These are phyloP conservation scores for Vireo altiloquus DNA, from an alignment of 2,113 vertebrate species.

Conservation along the genomic window DNA sequence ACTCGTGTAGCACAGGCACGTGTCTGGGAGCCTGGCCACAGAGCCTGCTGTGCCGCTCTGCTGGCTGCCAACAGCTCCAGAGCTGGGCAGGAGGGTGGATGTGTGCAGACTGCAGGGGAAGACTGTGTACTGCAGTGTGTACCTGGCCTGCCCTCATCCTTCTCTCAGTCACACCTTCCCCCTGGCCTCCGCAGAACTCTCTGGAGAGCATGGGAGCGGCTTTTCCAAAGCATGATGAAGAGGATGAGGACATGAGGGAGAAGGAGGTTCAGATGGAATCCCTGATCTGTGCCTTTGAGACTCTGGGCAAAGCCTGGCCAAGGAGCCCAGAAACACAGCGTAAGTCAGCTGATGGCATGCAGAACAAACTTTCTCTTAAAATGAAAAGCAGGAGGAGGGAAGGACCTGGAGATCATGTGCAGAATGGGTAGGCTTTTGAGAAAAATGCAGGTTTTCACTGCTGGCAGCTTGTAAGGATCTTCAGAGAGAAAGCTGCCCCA, in stretches of 20 bases:
- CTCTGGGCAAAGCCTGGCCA: conserved; percentile 92
- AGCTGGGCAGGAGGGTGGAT: not conserved
- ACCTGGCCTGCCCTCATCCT: not conserved
- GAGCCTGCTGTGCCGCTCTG: not conserved
- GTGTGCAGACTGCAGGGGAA: not conserved
- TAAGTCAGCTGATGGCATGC: conserved; percentile 52
- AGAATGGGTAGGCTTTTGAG: not conserved
- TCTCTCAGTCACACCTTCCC: not conserved
- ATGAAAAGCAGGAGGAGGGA: not conserved
- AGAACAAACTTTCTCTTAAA: not conserved
- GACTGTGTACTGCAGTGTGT: not conserved
- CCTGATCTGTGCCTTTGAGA: conserved; percentile 89
- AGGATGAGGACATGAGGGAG: conserved; percentile 79
- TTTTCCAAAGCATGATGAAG: conserved; percentile 70
- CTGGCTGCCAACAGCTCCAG: rapidly evolving
- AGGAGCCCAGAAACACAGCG: conserved; percentile 83
- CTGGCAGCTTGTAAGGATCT: not conserved
- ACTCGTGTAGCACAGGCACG: rapidly evolving
- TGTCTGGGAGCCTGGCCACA: not conserved
- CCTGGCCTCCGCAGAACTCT: conserved; percentile 75
- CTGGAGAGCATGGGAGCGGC: conserved; percentile 65
- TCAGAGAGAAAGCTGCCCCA: not conserved
- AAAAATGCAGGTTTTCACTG: not conserved
- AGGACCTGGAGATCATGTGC: not conserved
- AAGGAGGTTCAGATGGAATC: conserved; percentile 85